phyloP scores from a whole-genome alignment of 2,797 vertebrate genomes.

The Aselliscus stoliczkanus region DNA sequence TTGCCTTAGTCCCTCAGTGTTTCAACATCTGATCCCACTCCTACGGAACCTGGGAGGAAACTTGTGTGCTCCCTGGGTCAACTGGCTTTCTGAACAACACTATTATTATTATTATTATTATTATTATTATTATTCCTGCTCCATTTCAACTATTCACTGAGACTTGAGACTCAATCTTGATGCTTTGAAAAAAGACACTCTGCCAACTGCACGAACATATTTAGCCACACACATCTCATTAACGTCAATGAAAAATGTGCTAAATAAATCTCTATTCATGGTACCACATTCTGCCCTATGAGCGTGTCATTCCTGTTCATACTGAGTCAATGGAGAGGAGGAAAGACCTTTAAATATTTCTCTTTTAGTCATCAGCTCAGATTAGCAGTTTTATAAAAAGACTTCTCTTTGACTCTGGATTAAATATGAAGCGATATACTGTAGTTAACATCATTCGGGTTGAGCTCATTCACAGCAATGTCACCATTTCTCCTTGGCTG shows the following conservation, averaged over 20 bases:
- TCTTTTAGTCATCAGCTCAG: slow-evolving; percentile 54
- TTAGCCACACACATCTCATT: slow-evolving; percentile 47
- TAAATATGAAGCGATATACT: slow-evolving; percentile 37
- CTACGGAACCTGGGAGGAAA: neutral
- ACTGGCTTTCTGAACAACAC: neutral
- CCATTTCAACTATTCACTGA: slow-evolving; percentile 36
- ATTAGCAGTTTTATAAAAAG: slow-evolving; percentile 56
- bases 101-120: neutral
- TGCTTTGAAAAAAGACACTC: slow-evolving; percentile 4
- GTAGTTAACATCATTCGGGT: slow-evolving; percentile 12
- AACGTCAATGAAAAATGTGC: slow-evolving; percentile 52
- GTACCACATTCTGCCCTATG: slow-evolving; percentile 17
- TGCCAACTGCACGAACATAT: slow-evolving; percentile 27
- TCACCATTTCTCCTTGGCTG: slow-evolving; percentile 27
- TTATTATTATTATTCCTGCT: neutral
- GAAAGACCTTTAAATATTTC: slow-evolving; percentile 58
- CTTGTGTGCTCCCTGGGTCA: neutral
- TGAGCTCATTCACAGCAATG: slow-evolving; percentile 11
- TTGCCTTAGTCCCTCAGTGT: neutral
- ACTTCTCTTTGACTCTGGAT: slow-evolving; percentile 12
- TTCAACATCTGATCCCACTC: neutral
- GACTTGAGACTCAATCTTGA: slow-evolving; percentile 21
- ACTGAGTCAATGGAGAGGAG: slow-evolving; percentile 45
- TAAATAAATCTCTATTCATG: slow-evolving; percentile 42
- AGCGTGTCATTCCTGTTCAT: slow-evolving; percentile 56